phyloP scores from a whole-genome alignment of 2,888 invertebrate genomes.

The Habrosyne pyritoides region DNA sequence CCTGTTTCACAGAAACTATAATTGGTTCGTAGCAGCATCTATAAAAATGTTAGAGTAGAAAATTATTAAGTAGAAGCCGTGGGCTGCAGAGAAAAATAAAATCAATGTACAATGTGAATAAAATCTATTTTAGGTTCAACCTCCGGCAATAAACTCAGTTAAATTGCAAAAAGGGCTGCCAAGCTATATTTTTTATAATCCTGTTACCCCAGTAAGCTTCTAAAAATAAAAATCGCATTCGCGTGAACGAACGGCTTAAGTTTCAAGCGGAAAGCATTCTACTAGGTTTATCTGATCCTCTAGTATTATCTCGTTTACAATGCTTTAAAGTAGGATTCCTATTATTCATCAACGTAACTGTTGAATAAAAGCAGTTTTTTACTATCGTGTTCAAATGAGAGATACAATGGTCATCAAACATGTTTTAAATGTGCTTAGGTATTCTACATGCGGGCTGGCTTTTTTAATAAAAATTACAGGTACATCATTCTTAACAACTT shows the following conservation, averaged over 20 bases:
- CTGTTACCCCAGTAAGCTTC: background rate
- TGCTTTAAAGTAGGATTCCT: too few relatives aligned
- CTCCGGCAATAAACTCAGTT: conserved; percentile 2
- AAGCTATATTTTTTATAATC: conserved; percentile 3
- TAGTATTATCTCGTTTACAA: too few relatives aligned
- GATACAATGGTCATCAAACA: too few relatives aligned
- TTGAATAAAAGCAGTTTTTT: too few relatives aligned
- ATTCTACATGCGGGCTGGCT: too few relatives aligned
- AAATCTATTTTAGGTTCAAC: background rate
- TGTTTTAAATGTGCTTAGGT: too few relatives aligned
- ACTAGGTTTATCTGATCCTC: too few relatives aligned
- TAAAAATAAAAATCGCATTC: conserved; percentile 1
- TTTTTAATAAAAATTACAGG: too few relatives aligned
- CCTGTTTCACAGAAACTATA: background rate
- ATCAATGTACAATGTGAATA: background rate
- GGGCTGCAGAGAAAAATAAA: background rate
- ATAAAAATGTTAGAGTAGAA: background rate
- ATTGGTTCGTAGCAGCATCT: background rate
- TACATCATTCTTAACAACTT: too few relatives aligned
- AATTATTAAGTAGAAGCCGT: background rate
- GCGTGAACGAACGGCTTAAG: background rate
- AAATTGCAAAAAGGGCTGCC: conserved; percentile 3
- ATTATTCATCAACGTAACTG: background rate
- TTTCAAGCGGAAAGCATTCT: background rate
- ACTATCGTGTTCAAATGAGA: too few relatives aligned